These are phyloP conservation scores for Urocyon cinereoargenteus DNA, from an alignment of 2,797 vertebrate species.

Conservation along the genomic window DNA sequence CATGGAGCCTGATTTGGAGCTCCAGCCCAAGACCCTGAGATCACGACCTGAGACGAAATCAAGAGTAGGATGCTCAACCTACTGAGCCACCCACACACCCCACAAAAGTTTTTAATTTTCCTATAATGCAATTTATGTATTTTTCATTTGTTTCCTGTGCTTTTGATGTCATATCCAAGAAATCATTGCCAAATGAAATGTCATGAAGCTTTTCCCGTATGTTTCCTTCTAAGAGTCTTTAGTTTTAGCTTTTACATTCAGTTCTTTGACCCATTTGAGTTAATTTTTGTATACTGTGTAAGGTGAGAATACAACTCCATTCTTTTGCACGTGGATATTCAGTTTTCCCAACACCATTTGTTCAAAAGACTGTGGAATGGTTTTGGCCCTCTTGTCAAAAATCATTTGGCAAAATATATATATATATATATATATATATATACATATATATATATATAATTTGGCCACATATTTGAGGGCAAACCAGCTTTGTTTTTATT, in stretches of 20 bases:
- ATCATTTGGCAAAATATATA: background rate
- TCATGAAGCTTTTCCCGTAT: background rate
- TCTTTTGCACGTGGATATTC: background rate
- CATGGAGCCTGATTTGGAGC: background rate
- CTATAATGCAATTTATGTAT: background rate
- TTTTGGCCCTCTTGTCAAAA: background rate
- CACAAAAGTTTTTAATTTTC: background rate
- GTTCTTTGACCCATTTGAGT: background rate
- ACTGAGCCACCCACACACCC: background rate
- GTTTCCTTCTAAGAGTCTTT: background rate
- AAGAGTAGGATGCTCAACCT: background rate
- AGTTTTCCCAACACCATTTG: background rate
- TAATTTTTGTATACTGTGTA: background rate
- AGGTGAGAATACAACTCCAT: background rate
- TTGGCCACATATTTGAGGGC: background rate
- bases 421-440: background rate
- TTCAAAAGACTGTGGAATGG: background rate
- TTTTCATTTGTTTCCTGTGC: background rate
- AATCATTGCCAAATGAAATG: background rate
- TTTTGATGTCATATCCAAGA: background rate
- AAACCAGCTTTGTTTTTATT: too few species aligned
- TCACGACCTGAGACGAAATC: background rate
- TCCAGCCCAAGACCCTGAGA: background rate
- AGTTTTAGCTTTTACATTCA: background rate
- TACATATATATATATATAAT: background rate